Evolutionary conservation across 2,113 vertebrate species (phyloP), one percentile per base, ranked within the genome.

Genomic region (Pyxicephalus adspersus): DNA sequence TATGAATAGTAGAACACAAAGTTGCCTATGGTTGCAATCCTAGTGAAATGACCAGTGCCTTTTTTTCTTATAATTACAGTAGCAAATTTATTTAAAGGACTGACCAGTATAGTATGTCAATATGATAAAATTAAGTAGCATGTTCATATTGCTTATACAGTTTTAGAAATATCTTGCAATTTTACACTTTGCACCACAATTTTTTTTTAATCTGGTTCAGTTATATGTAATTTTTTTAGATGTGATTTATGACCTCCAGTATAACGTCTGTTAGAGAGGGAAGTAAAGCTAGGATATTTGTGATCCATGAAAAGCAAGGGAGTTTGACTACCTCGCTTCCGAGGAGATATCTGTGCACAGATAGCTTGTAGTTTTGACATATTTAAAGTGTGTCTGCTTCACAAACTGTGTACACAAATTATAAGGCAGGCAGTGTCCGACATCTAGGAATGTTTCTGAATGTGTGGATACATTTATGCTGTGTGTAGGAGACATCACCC

Each of bases 381-480:
- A 45, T 45, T 13, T 45, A 45, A 45, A 45, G 8, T 45, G 7
- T 45, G 54, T 60, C 54, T n/a, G 28, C 54, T 23, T 31, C 4
- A 61, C 58, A 74, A 52, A 29, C 26, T 57, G 51, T 34, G 9
- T 8, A 22, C 26, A 72, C 70, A 72, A n/a, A 55, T 71, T 55
- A 55, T 26, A 57, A 5, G 15, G 54, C 28, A 4, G 58, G 54
- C 19, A 13, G 11, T 6, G n/a, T 38, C 54, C 22, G 71, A 60
- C 71, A 38, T 60, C 19, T 18, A 22, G 71, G 71, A 74, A 60
- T 73, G 29, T 60, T 31, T 74, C 28, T 22, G 11, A 60, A 74
- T 15, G 71, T 74, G 71, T 60, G 55, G 71, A 74, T 38, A 25
- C 54, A 74, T 74, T 74, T 58, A 74, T 74, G 70, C 31, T 31